Percentiles rank a stretch among this genome's conserved stretches.
These are phyloP conservation scores for Pluvianellus socialis DNA, from an alignment of 2,113 vertebrate species.

Conservation along the genomic window DNA sequence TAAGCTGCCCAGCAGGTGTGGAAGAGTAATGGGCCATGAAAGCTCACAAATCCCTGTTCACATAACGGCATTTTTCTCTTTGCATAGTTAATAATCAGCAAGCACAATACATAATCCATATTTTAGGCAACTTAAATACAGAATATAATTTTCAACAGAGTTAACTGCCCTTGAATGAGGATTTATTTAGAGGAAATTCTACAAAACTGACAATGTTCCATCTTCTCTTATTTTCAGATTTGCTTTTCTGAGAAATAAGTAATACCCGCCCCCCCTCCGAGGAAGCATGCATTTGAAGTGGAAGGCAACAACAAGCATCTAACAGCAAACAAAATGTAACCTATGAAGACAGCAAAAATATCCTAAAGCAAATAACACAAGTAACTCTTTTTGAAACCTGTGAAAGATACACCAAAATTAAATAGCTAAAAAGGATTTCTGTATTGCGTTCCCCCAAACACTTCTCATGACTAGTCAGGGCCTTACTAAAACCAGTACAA, in stretches of 20 bases:
- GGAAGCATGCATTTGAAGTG: background rate
- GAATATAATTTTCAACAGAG: background rate
- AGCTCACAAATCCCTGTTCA: background rate
- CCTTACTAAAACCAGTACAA: background rate
- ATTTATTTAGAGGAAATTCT: background rate
- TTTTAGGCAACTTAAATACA: background rate
- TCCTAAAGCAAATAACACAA: background rate
- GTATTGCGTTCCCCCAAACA: background rate
- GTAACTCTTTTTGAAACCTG: background rate
- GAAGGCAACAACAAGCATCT: background rate
- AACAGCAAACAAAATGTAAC: background rate
- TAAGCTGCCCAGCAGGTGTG: background rate
- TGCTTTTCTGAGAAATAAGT: background rate
- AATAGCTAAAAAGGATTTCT: background rate
- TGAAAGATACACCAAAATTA: background rate
- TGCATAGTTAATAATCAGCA: background rate
- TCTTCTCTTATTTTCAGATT: background rate
- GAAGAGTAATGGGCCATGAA: background rate
- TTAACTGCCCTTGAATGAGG: background rate
- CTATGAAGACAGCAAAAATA: background rate
- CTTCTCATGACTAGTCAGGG: background rate
- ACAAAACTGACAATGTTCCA: background rate
- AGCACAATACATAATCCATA: background rate
- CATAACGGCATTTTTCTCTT: background rate
- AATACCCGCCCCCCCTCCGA: background rate